phyloP scores from a whole-genome alignment of 2,113 vertebrate species.

The Semnornis frantzii region DNA sequence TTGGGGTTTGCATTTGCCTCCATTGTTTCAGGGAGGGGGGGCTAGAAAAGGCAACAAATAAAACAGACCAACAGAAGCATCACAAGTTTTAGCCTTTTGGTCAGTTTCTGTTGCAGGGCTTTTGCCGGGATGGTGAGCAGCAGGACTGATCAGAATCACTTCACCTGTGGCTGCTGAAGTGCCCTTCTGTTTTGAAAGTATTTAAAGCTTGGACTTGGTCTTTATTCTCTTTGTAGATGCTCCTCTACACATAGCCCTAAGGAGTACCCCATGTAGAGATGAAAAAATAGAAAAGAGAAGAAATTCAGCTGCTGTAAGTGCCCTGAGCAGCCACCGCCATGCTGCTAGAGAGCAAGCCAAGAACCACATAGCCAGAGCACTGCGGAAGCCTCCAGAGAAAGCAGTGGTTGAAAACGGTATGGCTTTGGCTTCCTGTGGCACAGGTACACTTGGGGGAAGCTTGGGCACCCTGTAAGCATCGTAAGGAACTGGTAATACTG shows the following conservation, averaged over 20 bases:
- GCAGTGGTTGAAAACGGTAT: slow-evolving; percentile 74
- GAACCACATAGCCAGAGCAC: slow-evolving; percentile 69
- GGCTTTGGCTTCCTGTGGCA: not conserved
- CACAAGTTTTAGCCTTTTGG: not conserved
- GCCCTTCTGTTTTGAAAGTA: not conserved
- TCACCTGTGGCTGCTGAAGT: not conserved
- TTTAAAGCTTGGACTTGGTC: slow-evolving; percentile 45
- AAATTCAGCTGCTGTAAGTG: slow-evolving; percentile 76
- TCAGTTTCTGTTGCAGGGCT: not conserved
- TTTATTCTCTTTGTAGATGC: slow-evolving; percentile 68
- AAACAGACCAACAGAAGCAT: not conserved
- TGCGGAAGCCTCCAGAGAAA: slow-evolving; percentile 62
- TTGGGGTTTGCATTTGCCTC: not conserved
- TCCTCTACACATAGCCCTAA: slow-evolving; percentile 70
- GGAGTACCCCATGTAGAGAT: slow-evolving; percentile 66
- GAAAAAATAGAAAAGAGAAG: slow-evolving; percentile 77
- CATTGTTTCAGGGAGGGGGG: not conserved
- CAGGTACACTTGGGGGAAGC: not conserved
- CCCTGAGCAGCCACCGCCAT: slow-evolving; percentile 69
- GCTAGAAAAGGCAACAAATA: not conserved
- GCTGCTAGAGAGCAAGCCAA: slow-evolving; percentile 71
- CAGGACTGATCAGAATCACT: not conserved
- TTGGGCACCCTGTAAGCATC: not conserved
- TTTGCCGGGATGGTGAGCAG: not conserved
- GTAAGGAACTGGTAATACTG: not conserved